Evolutionary conservation across 2,888 invertebrate species (phyloP).

Genomic region (Xanthia icteritia): DNA sequence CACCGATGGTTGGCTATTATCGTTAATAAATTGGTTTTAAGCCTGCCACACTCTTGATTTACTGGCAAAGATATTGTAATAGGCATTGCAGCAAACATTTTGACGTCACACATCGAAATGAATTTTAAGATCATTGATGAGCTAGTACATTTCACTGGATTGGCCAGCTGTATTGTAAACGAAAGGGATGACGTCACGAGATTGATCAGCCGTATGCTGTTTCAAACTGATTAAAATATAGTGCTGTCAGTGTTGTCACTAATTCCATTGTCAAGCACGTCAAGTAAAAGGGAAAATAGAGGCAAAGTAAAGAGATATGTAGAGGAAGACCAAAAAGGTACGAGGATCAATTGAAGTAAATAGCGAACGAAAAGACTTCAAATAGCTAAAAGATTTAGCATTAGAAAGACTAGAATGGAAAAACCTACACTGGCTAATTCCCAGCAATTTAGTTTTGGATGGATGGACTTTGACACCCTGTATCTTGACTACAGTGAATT

Average conservation of each 20-base stretch:
- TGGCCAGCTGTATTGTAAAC: background rate
- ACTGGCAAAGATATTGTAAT: constrained; percentile 18
- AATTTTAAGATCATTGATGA: no score
- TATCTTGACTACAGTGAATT: background rate
- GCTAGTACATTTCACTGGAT: no score
- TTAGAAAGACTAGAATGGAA: background rate
- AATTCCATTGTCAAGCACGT: no score
- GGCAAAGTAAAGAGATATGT: no score
- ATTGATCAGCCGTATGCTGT: background rate
- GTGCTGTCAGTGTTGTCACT: no score
- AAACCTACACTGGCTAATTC: background rate
- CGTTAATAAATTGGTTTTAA: constrained; percentile 52
- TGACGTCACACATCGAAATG: background rate
- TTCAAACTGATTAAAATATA: no score
- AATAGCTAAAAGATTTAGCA: background rate
- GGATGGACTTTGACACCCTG: background rate
- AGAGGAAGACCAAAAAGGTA: background rate
- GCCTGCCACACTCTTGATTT: constrained; percentile 31
- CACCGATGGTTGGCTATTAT: constrained; percentile 31
- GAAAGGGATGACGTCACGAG: background rate
- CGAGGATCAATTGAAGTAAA: no score
- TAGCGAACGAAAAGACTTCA: background rate
- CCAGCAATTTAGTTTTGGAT: background rate
- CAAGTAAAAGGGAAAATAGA: no score
- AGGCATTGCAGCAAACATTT: background rate